These are phyloP conservation scores for Paramacrobiotus metropolitanus DNA, from an alignment of 1,140 invertebrate species.

Conservation along the genomic window DNA sequence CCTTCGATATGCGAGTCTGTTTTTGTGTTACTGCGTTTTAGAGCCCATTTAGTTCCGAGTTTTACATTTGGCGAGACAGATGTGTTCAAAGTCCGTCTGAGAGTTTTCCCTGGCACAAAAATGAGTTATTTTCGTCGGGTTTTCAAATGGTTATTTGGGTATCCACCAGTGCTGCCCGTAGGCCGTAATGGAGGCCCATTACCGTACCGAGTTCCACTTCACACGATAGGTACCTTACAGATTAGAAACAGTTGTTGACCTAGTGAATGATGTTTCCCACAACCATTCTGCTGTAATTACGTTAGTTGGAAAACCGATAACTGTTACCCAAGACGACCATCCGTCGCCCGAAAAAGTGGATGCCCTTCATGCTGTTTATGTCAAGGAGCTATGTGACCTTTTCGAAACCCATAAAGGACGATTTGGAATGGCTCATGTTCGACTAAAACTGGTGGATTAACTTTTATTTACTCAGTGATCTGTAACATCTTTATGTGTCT, in stretches of 20 bases:
- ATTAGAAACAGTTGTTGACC: too few species aligned
- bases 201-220: background rate
- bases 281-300: background rate
- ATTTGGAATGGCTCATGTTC: background rate
- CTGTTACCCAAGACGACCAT: background rate
- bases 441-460: too few species aligned
- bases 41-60: background rate
- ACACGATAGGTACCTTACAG: background rate
- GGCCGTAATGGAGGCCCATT: too few species aligned
- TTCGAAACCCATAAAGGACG: background rate
- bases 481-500: too few species aligned
- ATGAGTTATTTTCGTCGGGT: background rate
- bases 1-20: too few species aligned
- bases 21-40: background rate
- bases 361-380: background rate
- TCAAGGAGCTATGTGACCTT: background rate
- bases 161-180: background rate
- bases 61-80: background rate
- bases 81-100: background rate
- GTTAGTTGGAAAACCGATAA: background rate
- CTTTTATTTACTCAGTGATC: too few species aligned
- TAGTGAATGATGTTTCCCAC: too few species aligned
- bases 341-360: background rate
- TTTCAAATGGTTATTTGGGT: background rate
- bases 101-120: background rate